These are phyloP conservation scores for Plagiodera versicolora DNA, from an alignment of 2,888 invertebrate genomes.

Conservation along the genomic window DNA sequence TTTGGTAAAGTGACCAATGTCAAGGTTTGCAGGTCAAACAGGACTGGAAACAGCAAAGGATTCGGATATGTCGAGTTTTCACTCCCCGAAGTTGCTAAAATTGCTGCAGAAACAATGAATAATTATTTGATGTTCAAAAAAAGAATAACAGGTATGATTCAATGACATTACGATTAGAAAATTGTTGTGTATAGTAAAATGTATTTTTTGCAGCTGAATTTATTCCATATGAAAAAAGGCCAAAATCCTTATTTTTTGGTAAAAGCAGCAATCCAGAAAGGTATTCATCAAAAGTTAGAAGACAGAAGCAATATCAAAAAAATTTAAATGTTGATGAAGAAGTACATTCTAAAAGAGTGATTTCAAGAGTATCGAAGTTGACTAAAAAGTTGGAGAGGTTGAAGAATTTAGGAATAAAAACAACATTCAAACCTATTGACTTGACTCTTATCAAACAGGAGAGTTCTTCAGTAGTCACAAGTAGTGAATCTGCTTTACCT, in stretches of 20 bases:
- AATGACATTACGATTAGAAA: too few relatives aligned
- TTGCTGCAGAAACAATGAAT: constrained; percentile 95
- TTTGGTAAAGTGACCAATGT: constrained; percentile 85
- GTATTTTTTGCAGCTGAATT: constrained; percentile 60
- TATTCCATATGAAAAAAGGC: constrained; percentile 69
- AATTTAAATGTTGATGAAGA: constrained; percentile 49
- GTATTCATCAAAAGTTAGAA: constrained; percentile 55
- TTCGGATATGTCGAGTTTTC: constrained; percentile 90
- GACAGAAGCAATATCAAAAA: constrained; percentile 55
- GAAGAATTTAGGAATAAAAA: constrained; percentile 58
- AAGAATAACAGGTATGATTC: constrained; percentile 82
- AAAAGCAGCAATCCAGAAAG: constrained; percentile 54
- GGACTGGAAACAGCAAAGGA: constrained; percentile 83
- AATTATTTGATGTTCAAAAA: constrained; percentile 96
- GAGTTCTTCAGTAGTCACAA: constrained; percentile 3
- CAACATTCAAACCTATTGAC: constrained; percentile 59
- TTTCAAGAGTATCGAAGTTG: constrained; percentile 54
- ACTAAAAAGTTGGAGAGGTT: constrained; percentile 57
- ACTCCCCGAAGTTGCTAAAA: constrained; percentile 82
- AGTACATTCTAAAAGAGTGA: constrained; percentile 53
- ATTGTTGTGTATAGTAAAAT: too few relatives aligned
- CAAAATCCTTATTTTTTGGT: constrained; percentile 55
- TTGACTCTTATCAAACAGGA: constrained; percentile 47
- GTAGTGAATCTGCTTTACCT: neutral
- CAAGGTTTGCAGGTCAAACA: constrained; percentile 77